Evolutionary conservation across 2,113 vertebrate genomes (phyloP), one percentile per base, ranked within the genome.

Genomic region (Pseudopodoces humilis): DNA sequence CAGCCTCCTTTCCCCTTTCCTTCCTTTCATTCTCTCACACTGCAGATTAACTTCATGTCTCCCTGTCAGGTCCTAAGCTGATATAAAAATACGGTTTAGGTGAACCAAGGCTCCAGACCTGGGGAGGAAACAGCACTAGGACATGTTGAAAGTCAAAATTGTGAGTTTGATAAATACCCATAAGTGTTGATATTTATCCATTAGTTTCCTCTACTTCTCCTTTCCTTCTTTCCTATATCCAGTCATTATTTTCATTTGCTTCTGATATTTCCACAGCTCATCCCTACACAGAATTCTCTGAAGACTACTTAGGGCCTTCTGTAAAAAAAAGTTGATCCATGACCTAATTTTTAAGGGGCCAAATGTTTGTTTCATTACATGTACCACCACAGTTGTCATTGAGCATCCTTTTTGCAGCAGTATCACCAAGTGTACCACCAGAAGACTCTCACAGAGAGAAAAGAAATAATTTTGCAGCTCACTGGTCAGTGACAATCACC

Each of bases 351-450:
- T 91, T 25, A 81, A 72, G 35, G 6, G 8, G 24, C 5, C 8
- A 74, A 53, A 69, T n/a, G 12, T 52, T 80, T 67, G 18, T 71
- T 41, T 67, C 30, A 24, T 25, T 50, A 13, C 12, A 18, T 21
- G 19, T 33, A n/a, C 19, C 18, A 69, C 9, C 19, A 27, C n/a
- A 74, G 3, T 4, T 53, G 7, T 31, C 55, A 55, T 9, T 39
- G 4, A 58, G 11, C 59, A 72, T 25, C 41, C 17, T 11, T 39
- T 53, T 70, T 59, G 43, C 12, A 86, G 53, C 3, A 0, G 0
- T 47, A 21, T 12, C 67, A 65, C 78, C 71, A 64, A 0, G 0
- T 44, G 22, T 15, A 49, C 13, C 20, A 41, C 3, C 0, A 89
- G 46, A 80, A 44, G 16, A 81, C 9, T 39, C 11, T 55, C 25